Evolutionary conservation across 2,888 invertebrate species (phyloP), one percentile per base, ranked within the genome.

Genomic region (Trachelus stipa): DNA sequence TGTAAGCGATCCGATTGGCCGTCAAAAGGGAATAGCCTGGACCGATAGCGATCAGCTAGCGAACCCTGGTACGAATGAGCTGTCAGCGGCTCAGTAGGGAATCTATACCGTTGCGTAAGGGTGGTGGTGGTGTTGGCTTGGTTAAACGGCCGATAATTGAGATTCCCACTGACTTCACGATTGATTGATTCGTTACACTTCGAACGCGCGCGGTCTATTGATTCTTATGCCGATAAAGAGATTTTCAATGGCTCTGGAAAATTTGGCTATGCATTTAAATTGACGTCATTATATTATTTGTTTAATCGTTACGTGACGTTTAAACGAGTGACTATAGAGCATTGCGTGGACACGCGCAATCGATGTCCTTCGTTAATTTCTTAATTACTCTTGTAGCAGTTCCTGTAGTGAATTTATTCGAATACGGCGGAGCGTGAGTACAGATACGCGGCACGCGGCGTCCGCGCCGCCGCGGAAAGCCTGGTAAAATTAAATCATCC

Each of bases 401-500:
- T 56, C 56, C 23, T 56, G 56, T 56, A 23, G 9, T 56, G 56
- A 56, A 56, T 56, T 56, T 56, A 56, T 56, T 56, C 23, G 23
- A 56, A 56, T 23, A 56, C 56, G 9, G 2, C 23, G 56, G 9
- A 56, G 56, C 56, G 56, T 56, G 56, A 56, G 56, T 2, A 56
- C 23, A 23, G 56, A 56, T 56, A 56, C 15, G 37, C 34, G 34
- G 37, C 34, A 23, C 74, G 74, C 37, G 74, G 74, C 74, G 37
- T 23, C 34, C 71, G 74, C 35, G 74, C 34, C 35, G 74, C 34
- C 30, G 74, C 74, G 23, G 34, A 37, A 74, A 34, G 37, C 80
- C 73, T 33, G 40, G 37, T 80, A 80, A 84, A 85, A 85, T 85
- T 84, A 85, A 85, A 85, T 85, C 85, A 85, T 85, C 83, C 82